Evolutionary conservation across 2,797 vertebrate genomes (phyloP).

Genomic region (Mionectes olivaceus): DNA sequence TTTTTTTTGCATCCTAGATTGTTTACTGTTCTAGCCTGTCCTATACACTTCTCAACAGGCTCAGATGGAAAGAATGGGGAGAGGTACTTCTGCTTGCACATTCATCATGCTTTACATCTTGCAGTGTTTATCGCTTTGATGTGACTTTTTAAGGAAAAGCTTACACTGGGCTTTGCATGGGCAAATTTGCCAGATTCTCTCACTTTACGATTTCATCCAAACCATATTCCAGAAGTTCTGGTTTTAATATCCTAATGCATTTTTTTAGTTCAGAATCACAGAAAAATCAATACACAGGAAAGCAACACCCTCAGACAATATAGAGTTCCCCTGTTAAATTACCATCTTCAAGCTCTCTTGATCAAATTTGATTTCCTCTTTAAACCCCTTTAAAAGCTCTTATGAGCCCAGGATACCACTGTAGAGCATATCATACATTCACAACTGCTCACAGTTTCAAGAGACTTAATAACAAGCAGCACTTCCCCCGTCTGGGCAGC

Average conservation of each 20-base stretch:
- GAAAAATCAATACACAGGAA: slow-evolving; percentile 48
- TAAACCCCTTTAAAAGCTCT: slow-evolving; percentile 52
- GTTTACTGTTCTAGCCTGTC: background rate
- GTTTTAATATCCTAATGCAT: slow-evolving; percentile 63
- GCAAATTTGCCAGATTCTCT: slow-evolving; percentile 64
- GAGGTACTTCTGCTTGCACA: slow-evolving; percentile 30
- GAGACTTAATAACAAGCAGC: slow-evolving; percentile 57
- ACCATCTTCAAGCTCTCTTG: background rate
- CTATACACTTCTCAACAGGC: background rate
- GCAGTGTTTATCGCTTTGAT: slow-evolving; percentile 66
- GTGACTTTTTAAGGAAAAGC: slow-evolving; percentile 68
- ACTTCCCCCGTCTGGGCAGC: slow-evolving; percentile 55
- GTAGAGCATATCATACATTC: slow-evolving; percentile 59
- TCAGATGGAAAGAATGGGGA: background rate
- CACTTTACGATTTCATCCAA: slow-evolving; percentile 62
- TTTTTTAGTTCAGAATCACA: slow-evolving; percentile 53
- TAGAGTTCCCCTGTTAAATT: slow-evolving; percentile 29
- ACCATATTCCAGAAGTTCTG: slow-evolving; percentile 65
- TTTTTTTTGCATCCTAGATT: background rate
- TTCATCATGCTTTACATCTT: slow-evolving; percentile 52
- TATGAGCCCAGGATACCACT: slow-evolving; percentile 38
- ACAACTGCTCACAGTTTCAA: slow-evolving; percentile 42
- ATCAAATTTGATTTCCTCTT: slow-evolving; percentile 66
- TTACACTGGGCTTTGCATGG: slow-evolving; percentile 25
- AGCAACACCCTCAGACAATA: slow-evolving; percentile 26